A percentile compares a stretch with the other conserved stretches of the same genome.
Evolutionary conservation across 1,140 invertebrate genomes (phyloP).

Genomic region (Drosophila aff.): DNA sequence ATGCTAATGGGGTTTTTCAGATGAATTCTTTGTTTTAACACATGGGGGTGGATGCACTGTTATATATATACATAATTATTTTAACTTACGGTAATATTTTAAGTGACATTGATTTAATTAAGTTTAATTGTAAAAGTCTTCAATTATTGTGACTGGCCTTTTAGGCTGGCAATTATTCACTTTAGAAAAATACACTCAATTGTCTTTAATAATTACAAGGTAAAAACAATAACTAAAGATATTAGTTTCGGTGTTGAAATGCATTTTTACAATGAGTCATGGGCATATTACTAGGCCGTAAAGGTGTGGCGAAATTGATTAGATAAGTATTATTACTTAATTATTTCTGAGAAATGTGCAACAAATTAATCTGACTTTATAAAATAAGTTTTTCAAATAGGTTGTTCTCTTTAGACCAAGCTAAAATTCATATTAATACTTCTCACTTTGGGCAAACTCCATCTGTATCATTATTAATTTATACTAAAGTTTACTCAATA

Average conservation of each 20-base stretch:
- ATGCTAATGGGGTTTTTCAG: not conserved
- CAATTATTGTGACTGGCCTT: not conserved
- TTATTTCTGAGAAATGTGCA: too few relatives aligned
- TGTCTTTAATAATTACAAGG: slow-evolving; percentile 11
- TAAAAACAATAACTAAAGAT: slow-evolving; percentile 2
- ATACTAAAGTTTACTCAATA: too few relatives aligned
- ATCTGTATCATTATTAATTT: accelerated
- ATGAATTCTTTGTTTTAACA: not conserved
- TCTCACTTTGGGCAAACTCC: not conserved
- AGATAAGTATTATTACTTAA: slow-evolving; percentile 2
- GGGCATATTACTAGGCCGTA: not conserved
- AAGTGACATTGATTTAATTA: slow-evolving; percentile 14
- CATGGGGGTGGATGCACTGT: not conserved
- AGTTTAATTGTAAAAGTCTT: not conserved
- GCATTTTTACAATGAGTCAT: not conserved
- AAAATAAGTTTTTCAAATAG: not conserved
- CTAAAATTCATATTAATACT: not conserved
- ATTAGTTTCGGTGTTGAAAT: not conserved
- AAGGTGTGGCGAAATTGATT: not conserved
- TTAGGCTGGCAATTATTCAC: not conserved
- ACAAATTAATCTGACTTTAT: too few relatives aligned
- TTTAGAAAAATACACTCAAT: slow-evolving; percentile 5
- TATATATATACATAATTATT: not conserved
- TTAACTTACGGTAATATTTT: not conserved
- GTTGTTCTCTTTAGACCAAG: not conserved